phyloP scores from a whole-genome alignment of 1,140 invertebrate genomes.

The Drosophila repletoides region DNA sequence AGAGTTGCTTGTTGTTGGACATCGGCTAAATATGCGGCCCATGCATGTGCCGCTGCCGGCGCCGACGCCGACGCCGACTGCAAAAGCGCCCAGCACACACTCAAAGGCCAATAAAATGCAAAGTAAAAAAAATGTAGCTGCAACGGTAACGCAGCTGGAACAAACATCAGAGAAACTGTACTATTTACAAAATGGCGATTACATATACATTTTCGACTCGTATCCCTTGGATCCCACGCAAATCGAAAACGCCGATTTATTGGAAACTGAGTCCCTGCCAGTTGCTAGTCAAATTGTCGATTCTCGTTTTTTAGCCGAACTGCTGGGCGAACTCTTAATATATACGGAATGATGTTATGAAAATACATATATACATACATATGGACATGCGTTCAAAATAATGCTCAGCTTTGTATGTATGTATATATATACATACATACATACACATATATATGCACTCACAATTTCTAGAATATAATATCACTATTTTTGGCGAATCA shows the following conservation, averaged over 20 bases:
- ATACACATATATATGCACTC: too few species aligned
- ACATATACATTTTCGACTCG: not conserved
- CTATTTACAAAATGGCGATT: not conserved
- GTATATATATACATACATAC: too few species aligned
- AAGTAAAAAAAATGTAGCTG: not conserved
- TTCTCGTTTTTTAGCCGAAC: slow-evolving; percentile 15
- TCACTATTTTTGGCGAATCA: too few species aligned
- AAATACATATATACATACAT: too few species aligned
- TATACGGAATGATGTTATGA: too few species aligned
- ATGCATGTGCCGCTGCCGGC: not conserved
- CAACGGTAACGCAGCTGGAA: not conserved
- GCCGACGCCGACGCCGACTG: not conserved
- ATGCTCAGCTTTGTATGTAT: too few species aligned
- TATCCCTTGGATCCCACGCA: not conserved
- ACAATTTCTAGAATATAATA: too few species aligned
- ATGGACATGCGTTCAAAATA: too few species aligned
- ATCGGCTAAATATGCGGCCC: slow-evolving; percentile 14
- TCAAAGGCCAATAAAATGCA: not conserved
- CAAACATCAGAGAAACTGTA: not conserved
- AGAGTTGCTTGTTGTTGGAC: slow-evolving; percentile 27
- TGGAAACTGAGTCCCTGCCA: not conserved
- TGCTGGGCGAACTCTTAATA: slow-evolving; percentile 14
- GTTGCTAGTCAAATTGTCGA: slow-evolving; percentile 8
- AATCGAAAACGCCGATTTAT: too few species aligned
- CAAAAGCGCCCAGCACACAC: not conserved